Evolutionary conservation across 2,113 vertebrate genomes (phyloP), one percentile per base, ranked within the genome.

Genomic region (Phylloscopus trochiloides): DNA sequence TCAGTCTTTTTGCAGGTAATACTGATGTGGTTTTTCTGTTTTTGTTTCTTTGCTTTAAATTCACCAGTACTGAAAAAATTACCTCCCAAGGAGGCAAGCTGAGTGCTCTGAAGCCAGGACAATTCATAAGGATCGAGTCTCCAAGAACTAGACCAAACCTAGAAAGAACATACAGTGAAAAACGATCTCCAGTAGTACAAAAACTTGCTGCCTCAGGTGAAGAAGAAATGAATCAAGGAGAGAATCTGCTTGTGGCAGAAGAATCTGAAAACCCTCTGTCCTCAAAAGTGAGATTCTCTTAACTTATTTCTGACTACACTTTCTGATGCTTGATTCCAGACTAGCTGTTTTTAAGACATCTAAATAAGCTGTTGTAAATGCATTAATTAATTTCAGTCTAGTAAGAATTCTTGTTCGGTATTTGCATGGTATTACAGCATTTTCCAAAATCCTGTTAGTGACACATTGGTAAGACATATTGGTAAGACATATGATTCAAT

Each of bases 221-320:
- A 28, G 74, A 67, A 43, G 59, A 92, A 77, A 42, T 42, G 21
- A 57, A 52, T 67, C 93, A 90, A 65, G 89, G 63, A 78, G 72
- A 92, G n/a, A 86, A 67, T 71, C 52, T 68, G 4, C 52, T 32
- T 12, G 31, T 73, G 31, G 19, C 40, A 65, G 91, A 84, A 61
- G 78, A 81, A 58, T 72, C 68, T 86, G 72, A 92, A 47, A 85
- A 66, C 7, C 21, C 21, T 40, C 32, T 61, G 38, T 84, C 65
- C 62, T 92, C 76, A 58, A 87, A 97, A 92, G 98, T 98, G 92
- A 97, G 97, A 85, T 78, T 80, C n/a, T 86, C 2, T 45, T 70
- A 6, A 50, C 18, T 12, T 87, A 31, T 84, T 79, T 92, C 34
- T 71, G 11, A n/a, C 34, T 52, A 2, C 48, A 18, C 10, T 71